A percentile compares a stretch with the other conserved stretches of the same genome.
phyloP scores from a whole-genome alignment of 1,140 invertebrate species.

The Nasonia giraulti region DNA sequence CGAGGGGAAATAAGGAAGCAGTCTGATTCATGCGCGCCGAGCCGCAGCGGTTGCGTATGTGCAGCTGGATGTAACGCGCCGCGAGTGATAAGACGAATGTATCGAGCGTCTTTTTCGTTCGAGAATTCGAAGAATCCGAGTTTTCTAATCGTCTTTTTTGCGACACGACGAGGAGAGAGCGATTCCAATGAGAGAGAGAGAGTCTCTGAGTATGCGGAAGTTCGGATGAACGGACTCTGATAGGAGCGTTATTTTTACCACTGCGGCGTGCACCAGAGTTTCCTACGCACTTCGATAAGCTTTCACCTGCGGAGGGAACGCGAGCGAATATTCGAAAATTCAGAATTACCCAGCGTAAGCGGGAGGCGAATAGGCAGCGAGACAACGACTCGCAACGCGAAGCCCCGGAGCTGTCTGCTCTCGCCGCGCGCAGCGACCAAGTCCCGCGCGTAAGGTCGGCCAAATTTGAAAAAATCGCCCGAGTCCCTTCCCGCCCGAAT shows the following conservation, averaged over 20 bases:
- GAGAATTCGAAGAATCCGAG: too few relatives aligned
- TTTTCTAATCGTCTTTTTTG: too few relatives aligned
- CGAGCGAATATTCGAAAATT: background rate
- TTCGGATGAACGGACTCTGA: background rate
- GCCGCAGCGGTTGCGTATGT: background rate
- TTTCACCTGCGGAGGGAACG: too few relatives aligned
- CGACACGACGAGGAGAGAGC: too few relatives aligned
- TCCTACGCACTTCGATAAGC: too few relatives aligned
- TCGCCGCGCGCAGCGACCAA: conserved; percentile 42
- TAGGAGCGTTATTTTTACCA: background rate
- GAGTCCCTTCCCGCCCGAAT: conserved; percentile 8
- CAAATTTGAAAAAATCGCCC: conserved; percentile 46
- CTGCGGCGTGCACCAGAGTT: too few relatives aligned
- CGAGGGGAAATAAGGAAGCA: background rate
- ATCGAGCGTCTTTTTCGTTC: too few relatives aligned
- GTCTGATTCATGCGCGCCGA: background rate
- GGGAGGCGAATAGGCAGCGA: too few relatives aligned
- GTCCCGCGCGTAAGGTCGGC: conserved; percentile 34
- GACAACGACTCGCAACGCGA: background rate
- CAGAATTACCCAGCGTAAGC: too few relatives aligned
- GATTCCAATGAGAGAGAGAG: too few relatives aligned
- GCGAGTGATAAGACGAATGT: too few relatives aligned
- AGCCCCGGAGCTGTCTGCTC: background rate
- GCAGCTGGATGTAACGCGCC: background rate
- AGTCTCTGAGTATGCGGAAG: too few relatives aligned